Evolutionary conservation across 2,888 invertebrate genomes (phyloP).

Genomic region (Plebejus anna): DNA sequence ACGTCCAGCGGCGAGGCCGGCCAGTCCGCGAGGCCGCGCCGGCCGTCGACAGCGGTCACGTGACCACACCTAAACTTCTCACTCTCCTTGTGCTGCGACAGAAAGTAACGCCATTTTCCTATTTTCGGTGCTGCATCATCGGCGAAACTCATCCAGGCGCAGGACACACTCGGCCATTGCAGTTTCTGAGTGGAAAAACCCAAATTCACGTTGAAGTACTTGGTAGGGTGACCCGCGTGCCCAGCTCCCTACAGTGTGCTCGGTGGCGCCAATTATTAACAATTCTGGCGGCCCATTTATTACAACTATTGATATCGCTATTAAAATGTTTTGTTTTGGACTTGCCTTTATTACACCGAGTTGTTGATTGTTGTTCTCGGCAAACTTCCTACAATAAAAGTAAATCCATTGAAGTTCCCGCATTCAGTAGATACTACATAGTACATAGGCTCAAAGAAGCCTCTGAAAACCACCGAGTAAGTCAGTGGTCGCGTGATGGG

Average conservation of each 20-base stretch:
- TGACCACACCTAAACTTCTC: not conserved
- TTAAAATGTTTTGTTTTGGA: not conserved
- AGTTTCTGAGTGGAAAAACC: not conserved
- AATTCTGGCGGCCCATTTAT: not conserved
- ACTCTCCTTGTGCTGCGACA: slow-evolving; percentile 5
- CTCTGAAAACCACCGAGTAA: too few relatives aligned
- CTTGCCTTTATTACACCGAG: not conserved
- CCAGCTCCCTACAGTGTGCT: not conserved
- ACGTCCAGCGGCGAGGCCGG: slow-evolving; percentile 5
- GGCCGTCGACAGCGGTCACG: not conserved
- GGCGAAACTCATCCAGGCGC: not conserved
- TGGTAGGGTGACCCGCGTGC: not conserved
- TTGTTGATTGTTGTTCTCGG: not conserved
- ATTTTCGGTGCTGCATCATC: not conserved
- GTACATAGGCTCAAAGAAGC: too few relatives aligned
- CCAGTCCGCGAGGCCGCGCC: not conserved
- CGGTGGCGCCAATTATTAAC: not conserved
- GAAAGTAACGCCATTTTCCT: not conserved
- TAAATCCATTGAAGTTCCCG: too few relatives aligned
- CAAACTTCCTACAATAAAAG: not conserved
- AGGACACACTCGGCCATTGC: not conserved
- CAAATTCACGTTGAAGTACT: not conserved
- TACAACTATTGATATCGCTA: slow-evolving; percentile 8
- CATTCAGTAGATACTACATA: too few relatives aligned
- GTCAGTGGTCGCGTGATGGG: not conserved